Conservation (phyloP, 2,113 vertebrate genomes). For the Crotalus helleri region DNA sequence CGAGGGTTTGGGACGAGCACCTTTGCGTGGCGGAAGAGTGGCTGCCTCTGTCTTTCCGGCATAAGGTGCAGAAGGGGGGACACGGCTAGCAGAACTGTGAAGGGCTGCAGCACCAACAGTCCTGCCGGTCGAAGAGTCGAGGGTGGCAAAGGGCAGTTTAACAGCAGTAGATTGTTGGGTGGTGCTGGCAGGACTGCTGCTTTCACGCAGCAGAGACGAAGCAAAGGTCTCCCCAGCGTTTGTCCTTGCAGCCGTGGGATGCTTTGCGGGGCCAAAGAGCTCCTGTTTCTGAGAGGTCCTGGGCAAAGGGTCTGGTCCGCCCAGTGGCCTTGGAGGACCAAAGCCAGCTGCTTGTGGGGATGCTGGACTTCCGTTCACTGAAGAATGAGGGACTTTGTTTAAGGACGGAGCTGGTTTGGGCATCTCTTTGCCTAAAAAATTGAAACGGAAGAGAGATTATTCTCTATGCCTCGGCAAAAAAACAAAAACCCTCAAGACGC, state of each 20-base stretch:
- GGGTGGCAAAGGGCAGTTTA: rapidly evolving
- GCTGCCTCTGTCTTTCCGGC: rapidly evolving
- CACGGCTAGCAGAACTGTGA: rapidly evolving
- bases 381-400: background rate
- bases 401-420: constrained; percentile 8
- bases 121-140: background rate
- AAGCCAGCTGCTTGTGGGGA: background rate
- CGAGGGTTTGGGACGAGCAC: background rate
- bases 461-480: background rate
- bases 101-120: rapidly evolving
- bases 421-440: constrained; percentile 45
- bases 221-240: constrained; percentile 3
- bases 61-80: background rate
- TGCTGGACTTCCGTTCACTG: background rate
- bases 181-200: rapidly evolving
- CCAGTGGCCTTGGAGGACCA: background rate
- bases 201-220: background rate
- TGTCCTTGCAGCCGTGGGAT: constrained; percentile 7
- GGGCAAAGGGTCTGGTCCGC: rapidly evolving
- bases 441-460: constrained; percentile 18
- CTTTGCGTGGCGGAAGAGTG: background rate
- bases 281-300: constrained; percentile 18
- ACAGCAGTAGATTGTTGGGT: rapidly evolving
- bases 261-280: background rate
- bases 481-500: background rate